Conservation (phyloP, 2,113 vertebrate genomes). For the Sinocyclocheilus anshuiensis region DNA sequence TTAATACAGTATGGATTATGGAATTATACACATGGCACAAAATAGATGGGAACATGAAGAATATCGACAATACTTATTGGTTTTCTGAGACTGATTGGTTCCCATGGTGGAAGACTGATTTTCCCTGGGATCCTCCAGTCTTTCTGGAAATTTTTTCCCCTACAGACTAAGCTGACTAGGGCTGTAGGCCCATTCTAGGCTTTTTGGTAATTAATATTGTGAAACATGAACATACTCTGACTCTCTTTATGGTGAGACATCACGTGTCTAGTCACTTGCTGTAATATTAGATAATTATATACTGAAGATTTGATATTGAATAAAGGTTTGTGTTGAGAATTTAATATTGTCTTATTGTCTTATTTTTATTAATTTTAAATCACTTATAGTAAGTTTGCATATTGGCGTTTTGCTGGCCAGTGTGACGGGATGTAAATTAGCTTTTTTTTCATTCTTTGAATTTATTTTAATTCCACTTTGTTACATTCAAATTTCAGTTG, state of each 20-base stretch:
- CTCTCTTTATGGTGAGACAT: too few species aligned
- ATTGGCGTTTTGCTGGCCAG: neutral
- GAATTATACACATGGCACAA: neutral
- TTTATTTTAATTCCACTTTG: neutral
- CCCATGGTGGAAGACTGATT: neutral
- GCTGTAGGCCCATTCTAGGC: too few species aligned
- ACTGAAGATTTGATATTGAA: too few species aligned
- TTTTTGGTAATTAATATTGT: neutral
- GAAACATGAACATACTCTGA: too few species aligned
- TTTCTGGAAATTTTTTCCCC: neutral
- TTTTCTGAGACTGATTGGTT: neutral
- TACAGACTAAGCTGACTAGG: too few species aligned
- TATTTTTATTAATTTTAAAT: neutral
- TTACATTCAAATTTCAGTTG: neutral
- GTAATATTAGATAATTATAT: too few species aligned
- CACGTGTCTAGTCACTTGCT: too few species aligned
- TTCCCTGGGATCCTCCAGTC: neutral
- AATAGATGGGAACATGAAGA: neutral
- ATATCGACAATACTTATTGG: neutral
- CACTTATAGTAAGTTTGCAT: neutral
- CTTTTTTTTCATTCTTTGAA: neutral
- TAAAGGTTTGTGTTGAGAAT: too few species aligned
- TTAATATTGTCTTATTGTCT: neutral
- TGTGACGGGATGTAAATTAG: neutral
- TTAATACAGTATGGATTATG: slow-evolving; percentile 9